These are phyloP conservation scores for Latrodectus geometricus DNA, from an alignment of 1,140 invertebrate genomes.

Conservation along the genomic window DNA sequence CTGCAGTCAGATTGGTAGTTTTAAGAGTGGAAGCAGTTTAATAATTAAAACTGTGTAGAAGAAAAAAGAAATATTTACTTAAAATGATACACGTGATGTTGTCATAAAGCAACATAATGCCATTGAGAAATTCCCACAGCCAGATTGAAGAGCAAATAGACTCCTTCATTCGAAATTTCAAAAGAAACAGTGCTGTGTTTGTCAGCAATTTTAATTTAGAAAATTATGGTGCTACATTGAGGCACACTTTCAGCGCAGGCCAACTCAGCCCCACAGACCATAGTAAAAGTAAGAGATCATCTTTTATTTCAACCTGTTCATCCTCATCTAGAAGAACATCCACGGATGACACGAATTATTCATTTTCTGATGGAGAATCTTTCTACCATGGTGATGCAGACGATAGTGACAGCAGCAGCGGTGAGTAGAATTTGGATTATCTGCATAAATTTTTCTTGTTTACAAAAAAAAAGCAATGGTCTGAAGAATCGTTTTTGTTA, in stretches of 20 bases:
- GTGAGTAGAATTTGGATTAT: constrained; percentile 23
- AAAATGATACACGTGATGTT: neutral
- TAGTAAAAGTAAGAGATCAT: constrained; percentile 28
- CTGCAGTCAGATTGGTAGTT: too few relatives aligned
- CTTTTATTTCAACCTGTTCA: constrained; percentile 39
- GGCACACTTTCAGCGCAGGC: constrained; percentile 52
- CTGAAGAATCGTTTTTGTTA: too few relatives aligned
- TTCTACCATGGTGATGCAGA: constrained; percentile 44
- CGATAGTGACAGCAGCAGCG: constrained; percentile 45
- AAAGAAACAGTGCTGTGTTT: constrained; percentile 59
- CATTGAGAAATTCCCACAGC: constrained; percentile 62
- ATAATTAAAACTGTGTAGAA: too few relatives aligned
- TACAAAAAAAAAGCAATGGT: too few relatives aligned
- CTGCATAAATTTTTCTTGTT: too few relatives aligned
- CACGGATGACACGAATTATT: constrained; percentile 35
- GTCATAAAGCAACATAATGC: constrained; percentile 25
- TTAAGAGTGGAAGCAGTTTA: too few relatives aligned
- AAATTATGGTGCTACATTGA: constrained; percentile 32
- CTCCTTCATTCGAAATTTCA: constrained; percentile 82
- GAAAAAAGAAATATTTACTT: too few relatives aligned
- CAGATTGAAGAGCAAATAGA: constrained; percentile 82
- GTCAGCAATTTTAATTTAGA: constrained; percentile 61
- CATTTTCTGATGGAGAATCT: constrained; percentile 33
- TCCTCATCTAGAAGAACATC: constrained; percentile 53
- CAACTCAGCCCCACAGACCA: constrained; percentile 39